Evolutionary conservation across 2,888 invertebrate species (phyloP), one percentile per base, ranked within the genome.

Genomic region (Dorcus parallelipipedus): DNA sequence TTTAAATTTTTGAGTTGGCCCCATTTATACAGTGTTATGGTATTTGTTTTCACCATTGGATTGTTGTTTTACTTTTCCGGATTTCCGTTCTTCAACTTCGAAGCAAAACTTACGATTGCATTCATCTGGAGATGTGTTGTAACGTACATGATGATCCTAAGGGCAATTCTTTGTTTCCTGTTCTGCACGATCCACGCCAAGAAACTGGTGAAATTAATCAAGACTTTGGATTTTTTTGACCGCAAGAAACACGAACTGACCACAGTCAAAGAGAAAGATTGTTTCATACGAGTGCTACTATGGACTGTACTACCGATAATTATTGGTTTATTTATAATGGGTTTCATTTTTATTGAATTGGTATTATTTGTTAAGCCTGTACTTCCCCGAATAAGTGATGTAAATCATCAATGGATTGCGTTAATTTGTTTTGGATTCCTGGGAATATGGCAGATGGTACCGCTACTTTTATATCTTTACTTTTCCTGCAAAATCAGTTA

Each of bases 1-100:
- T 65, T 62, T 33, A 39, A 40, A 9, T 60, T 58, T 9, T 33
- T 58, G 3, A 70, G 69, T 45, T 48, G 61, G 0, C 58, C 64
- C 8, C 48, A 56, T 23, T 41, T 63, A n/a, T 68, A 68, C 49
- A 67, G 62, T 38, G 48, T 54, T 1, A 9, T 52, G 6, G 23
- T 66, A 20, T 69, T 66, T 41, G 41, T 48, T 20, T 41, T 50
- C 9, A 57, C 50, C 17, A 40, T 61, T 38, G 54, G 10, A 39
- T 49, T 54, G 50, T 56, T 65, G 9, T 48, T 38, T 8, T 68
- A 51, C 40, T 63, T 62, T 49, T 63, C 62, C 7, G 61, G 62
- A 43, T 59, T 65, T 39, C 52, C 61, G 38, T 63, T 63, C 41
- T 17, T 42, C 48, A n/a, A 54, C 38, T 38, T 53, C 6, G 3